Conservation (phyloP, 2,797 vertebrate species). For the Oreonectes daqikongensis region DNA sequence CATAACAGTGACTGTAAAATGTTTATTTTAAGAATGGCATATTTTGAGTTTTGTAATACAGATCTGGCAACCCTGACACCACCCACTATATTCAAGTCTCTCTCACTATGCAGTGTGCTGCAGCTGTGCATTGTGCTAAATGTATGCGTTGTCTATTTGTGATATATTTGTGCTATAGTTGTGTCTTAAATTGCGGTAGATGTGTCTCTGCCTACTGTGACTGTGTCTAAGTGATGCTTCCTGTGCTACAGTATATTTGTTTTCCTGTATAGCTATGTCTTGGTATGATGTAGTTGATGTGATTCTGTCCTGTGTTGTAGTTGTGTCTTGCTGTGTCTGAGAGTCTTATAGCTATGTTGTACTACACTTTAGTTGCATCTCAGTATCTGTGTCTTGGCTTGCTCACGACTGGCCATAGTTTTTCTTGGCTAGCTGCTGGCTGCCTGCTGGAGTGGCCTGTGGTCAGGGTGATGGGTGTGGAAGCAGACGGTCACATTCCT, state of each 20-base stretch:
- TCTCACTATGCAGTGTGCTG: neutral
- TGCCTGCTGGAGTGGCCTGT: conserved; percentile 68
- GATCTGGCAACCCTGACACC: neutral
- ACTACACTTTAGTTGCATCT: conserved; percentile 47
- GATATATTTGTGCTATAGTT: neutral
- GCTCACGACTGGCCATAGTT: conserved; percentile 69
- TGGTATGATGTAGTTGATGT: too few species aligned
- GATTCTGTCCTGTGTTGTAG: neutral
- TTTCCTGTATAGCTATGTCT: neutral
- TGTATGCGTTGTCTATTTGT: neutral
- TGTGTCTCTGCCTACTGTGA: conserved; percentile 67
- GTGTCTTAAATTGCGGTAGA: conserved; percentile 65
- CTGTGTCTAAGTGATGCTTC: too few species aligned
- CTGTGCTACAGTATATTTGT: neutral
- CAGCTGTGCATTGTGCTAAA: neutral
- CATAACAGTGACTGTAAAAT: too few species aligned
- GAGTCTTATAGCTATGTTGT: conserved; percentile 16
- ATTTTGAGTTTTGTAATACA: too few species aligned
- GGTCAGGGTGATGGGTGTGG: conserved; percentile 75
- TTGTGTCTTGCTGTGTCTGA: neutral
- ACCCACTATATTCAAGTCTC: neutral
- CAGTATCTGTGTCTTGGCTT: conserved; percentile 67
- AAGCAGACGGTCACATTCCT: conserved; percentile 72
- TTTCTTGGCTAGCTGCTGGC: conserved; percentile 75
- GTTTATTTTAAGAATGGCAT: too few species aligned